Evolutionary conservation across 2,888 invertebrate genomes (phyloP).

Genomic region (Brachycybe producta): DNA sequence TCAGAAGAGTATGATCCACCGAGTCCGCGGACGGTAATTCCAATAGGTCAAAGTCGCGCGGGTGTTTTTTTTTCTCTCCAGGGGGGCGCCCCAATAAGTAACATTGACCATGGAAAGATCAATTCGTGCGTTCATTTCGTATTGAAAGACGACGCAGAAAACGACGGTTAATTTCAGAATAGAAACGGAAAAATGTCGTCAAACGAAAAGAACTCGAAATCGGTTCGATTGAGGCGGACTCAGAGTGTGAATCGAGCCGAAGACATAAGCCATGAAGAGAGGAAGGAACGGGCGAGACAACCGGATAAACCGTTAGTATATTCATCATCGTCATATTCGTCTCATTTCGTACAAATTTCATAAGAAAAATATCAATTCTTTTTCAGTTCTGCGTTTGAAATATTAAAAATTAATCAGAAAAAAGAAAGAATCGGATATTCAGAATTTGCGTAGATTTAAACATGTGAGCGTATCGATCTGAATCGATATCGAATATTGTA

Average conservation of each 20-base stretch:
- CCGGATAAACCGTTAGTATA: conserved; percentile 76
- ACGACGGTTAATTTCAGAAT: too few species aligned
- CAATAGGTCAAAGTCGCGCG: too few species aligned
- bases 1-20: too few species aligned
- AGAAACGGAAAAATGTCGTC: too few species aligned
- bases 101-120: too few species aligned
- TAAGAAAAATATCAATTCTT: conserved; percentile 18
- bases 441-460: background rate
- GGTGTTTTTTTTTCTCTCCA: too few species aligned
- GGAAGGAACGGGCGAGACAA: conserved; percentile 60
- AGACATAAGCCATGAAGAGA: conserved; percentile 68
- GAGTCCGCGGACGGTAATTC: too few species aligned
- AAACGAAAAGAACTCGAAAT: too few species aligned
- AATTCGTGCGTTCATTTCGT: too few species aligned
- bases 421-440: background rate
- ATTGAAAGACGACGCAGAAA: too few species aligned
- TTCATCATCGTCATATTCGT: conserved; percentile 14
- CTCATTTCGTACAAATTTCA: conserved; percentile 10
- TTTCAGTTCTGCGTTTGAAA: conserved; percentile 11
- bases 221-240: conserved; percentile 23
- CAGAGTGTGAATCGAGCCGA: conserved; percentile 80
- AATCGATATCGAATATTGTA: too few species aligned
- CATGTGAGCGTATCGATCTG: background rate
- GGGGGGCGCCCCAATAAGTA: too few species aligned
- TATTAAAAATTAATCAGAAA: background rate